Percentiles rank a stretch among this genome's conserved stretches.
Conservation (phyloP, 2,797 vertebrate species). For the Dipus sagitta region DNA sequence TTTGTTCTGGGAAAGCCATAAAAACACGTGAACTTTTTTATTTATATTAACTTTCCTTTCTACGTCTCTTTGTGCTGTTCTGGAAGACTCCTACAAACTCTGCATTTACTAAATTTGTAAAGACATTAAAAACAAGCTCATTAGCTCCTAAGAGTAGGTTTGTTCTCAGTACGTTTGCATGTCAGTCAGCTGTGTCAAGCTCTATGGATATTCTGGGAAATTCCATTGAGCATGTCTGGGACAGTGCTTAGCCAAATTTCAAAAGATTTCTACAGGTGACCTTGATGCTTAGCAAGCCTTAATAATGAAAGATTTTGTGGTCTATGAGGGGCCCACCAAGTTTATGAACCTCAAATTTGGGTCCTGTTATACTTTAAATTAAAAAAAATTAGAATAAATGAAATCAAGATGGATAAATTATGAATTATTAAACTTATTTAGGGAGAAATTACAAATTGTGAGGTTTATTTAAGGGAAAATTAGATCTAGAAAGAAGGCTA, state of each 20-base stretch:
- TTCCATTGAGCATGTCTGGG: background rate
- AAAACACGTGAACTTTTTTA: background rate
- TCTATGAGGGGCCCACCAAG: too few relatives aligned
- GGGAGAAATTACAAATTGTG: too few relatives aligned
- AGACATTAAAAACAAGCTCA: background rate
- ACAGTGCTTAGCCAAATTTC: background rate
- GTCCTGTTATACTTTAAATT: too few relatives aligned
- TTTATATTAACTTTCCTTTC: background rate
- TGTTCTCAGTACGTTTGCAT: background rate
- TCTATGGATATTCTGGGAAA: background rate
- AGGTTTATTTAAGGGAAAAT: too few relatives aligned
- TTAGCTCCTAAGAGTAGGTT: background rate
- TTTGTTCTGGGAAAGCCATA: background rate
- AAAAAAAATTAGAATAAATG: too few relatives aligned
- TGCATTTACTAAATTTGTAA: background rate
- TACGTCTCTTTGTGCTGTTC: background rate
- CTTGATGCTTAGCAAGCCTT: background rate
- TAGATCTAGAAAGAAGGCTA: too few relatives aligned
- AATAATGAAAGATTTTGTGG: background rate
- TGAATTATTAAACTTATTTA: too few relatives aligned
- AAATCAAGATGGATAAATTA: too few relatives aligned
- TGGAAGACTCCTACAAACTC: background rate
- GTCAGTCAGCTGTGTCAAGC: background rate
- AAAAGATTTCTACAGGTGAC: background rate
- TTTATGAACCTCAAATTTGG: too few relatives aligned